Conservation (phyloP, 2,888 invertebrate species). For the Lampropteryx suffumata region DNA sequence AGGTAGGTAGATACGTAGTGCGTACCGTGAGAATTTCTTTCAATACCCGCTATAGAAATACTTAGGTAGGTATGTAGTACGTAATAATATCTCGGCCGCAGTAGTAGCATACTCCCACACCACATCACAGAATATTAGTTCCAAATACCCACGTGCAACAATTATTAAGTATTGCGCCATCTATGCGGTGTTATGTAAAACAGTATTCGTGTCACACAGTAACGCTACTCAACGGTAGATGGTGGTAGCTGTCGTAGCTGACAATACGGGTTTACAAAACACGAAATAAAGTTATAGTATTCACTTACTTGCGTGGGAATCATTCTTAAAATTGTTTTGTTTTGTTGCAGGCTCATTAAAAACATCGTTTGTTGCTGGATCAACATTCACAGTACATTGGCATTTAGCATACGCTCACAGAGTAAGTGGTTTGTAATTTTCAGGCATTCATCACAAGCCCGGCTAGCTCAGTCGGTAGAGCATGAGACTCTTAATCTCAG, state of each 20-base stretch:
- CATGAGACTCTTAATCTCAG: constrained; percentile 86
- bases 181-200: constrained; percentile 43
- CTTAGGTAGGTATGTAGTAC: no score
- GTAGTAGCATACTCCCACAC: no score
- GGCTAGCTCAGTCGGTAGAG: constrained; percentile 84
- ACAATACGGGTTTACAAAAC: constrained; percentile 1
- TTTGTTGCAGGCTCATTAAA: constrained; percentile 87
- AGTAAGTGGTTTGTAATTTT: constrained; percentile 62
- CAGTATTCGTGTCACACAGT: constrained; percentile 34
- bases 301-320: no score
- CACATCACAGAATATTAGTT: no score
- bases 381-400: constrained; percentile 95
- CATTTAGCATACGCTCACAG: constrained; percentile 96
- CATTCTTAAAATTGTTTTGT: constrained; percentile 6
- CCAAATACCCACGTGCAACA: constrained; percentile 38
- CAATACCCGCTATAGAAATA: constrained; percentile 30
- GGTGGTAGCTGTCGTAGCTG: constrained; percentile 48
- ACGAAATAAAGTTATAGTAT: background rate
- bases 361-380: constrained; percentile 91
- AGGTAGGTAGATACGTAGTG: no score
- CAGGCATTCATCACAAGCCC: constrained; percentile 37
- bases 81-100: no score
- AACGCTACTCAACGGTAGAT: constrained; percentile 41
- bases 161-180: constrained; percentile 52
- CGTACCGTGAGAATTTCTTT: constrained; percentile 38